Percentiles rank a stretch among this genome's conserved stretches.
phyloP scores from a whole-genome alignment of 1,140 invertebrate genomes.

The Cydia strobilella region DNA sequence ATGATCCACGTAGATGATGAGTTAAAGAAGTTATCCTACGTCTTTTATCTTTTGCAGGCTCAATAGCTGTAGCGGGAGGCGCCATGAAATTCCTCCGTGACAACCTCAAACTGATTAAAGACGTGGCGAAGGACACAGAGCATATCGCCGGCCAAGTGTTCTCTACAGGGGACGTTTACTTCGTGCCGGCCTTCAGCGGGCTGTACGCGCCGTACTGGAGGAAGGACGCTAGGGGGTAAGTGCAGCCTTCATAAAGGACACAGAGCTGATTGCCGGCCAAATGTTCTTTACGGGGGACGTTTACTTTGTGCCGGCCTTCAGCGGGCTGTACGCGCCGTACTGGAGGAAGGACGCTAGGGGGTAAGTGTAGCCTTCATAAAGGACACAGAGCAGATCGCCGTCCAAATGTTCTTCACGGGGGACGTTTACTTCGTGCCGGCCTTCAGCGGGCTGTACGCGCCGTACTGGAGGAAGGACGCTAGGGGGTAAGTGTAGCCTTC shows the following conservation, averaged over 20 bases:
- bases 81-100: conserved; percentile 94
- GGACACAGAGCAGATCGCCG: conserved; percentile 89
- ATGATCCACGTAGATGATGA: too few species aligned
- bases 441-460: conserved; percentile 97
- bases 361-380: conserved; percentile 72
- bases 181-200: conserved; percentile 97
- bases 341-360: conserved; percentile 96
- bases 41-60: conserved; percentile 81
- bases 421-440: conserved; percentile 92
- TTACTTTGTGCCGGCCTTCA: conserved; percentile 97
- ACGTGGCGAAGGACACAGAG: conserved; percentile 87
- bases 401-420: conserved; percentile 87
- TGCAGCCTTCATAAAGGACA: conserved; percentile 78
- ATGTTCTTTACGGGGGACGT: conserved; percentile 92
- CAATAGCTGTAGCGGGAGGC: conserved; percentile 95
- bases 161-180: conserved; percentile 93
- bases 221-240: conserved; percentile 93
- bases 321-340: conserved; percentile 97
- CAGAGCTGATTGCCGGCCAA: conserved; percentile 87
- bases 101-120: conserved; percentile 89
- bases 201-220: conserved; percentile 98
- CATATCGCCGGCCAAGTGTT: conserved; percentile 86
- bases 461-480: conserved; percentile 96
- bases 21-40: neutral
- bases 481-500: conserved; percentile 84